These are phyloP conservation scores for Choreutis nemorana DNA, from an alignment of 2,888 invertebrate genomes.

Conservation along the genomic window DNA sequence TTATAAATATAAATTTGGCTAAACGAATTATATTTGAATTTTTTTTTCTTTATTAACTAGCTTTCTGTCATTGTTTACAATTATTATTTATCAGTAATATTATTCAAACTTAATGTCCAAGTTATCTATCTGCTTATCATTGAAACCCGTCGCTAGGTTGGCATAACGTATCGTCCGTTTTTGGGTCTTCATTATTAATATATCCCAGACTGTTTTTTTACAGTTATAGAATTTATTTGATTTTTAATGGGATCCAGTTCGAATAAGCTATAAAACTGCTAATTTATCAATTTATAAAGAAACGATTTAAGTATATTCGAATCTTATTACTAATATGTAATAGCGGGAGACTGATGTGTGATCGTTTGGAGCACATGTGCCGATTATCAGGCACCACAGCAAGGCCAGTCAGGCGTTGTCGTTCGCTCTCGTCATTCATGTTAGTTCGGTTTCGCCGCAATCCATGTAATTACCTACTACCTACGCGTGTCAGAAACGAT, in stretches of 20 bases:
- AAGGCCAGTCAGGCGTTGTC: slow-evolving; percentile 38
- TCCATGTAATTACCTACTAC: slow-evolving; percentile 28
- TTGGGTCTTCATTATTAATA: not conserved
- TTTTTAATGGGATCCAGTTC: not conserved
- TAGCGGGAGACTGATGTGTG: slow-evolving; percentile 2
- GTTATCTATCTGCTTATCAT: slow-evolving; percentile 49
- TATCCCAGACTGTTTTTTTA: not conserved
- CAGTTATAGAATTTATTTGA: not conserved
- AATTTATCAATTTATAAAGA: not conserved
- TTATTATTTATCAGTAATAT: slow-evolving; percentile 40
- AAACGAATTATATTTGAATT: slow-evolving; percentile 20
- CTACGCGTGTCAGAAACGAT: slow-evolving; percentile 24
- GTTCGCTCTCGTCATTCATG: slow-evolving; percentile 37
- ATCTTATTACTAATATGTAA: not conserved
- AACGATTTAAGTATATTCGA: not conserved
- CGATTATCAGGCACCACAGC: slow-evolving; percentile 35
- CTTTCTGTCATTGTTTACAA: slow-evolving; percentile 55
- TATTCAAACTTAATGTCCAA: slow-evolving; percentile 18
- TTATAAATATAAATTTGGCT: slow-evolving; percentile 8
- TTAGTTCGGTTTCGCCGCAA: slow-evolving; percentile 34
- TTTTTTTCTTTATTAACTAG: slow-evolving; percentile 41
- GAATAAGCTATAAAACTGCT: not conserved
- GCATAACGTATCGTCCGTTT: slow-evolving; percentile 27
- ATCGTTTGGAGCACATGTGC: slow-evolving; percentile 41
- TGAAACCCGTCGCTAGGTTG: slow-evolving; percentile 45